These are phyloP conservation scores for Lathamus discolor DNA, from an alignment of 2,113 vertebrate species.

Conservation along the genomic window DNA sequence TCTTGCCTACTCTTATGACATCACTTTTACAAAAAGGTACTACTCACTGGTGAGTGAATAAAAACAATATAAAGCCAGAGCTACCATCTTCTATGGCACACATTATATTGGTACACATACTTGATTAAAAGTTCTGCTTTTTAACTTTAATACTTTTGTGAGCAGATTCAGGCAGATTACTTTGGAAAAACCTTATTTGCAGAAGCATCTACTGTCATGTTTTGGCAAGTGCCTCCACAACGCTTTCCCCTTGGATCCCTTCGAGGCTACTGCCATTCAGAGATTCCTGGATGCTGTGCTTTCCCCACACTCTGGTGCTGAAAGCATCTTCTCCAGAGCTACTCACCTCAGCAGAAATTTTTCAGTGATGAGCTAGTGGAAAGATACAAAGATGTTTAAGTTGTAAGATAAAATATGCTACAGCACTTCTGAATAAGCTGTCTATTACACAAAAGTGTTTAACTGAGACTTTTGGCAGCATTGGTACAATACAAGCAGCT, in stretches of 20 bases:
- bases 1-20: neutral
- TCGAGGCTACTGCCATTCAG: neutral
- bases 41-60: neutral
- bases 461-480: neutral
- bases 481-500: neutral
- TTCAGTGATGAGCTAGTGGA: neutral
- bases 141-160: neutral
- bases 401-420: neutral
- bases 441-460: neutral
- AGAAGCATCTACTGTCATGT: neutral
- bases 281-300: neutral
- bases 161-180: neutral
- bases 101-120: neutral
- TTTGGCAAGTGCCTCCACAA: neutral
- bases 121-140: neutral
- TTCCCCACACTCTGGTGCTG: neutral
- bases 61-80: neutral
- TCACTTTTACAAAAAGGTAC: neutral
- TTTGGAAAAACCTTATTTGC: neutral
- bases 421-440: neutral
- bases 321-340: neutral
- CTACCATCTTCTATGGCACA: neutral
- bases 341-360: neutral
- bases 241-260: neutral
- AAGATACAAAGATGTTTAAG: neutral